Conservation (phyloP, 1,140 invertebrate genomes). For the Chrysoperla carnea region DNA sequence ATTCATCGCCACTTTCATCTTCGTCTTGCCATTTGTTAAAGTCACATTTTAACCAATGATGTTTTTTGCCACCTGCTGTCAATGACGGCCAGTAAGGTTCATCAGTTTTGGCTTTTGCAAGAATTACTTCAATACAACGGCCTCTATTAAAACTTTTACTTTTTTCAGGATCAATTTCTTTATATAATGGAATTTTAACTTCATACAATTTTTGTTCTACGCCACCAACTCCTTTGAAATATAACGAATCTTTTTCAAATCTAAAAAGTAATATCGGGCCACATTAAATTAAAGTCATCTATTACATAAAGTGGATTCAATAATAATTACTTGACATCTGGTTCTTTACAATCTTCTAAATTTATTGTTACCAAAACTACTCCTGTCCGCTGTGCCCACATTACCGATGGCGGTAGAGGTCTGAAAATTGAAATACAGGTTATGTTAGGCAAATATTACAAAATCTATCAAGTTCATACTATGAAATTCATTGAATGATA, state of each 20-base stretch:
- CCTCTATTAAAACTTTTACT: constrained; percentile 45
- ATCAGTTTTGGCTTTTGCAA: constrained; percentile 49
- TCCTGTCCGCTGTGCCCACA: constrained; percentile 79
- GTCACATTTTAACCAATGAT: constrained; percentile 93
- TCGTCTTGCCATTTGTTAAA: constrained; percentile 97
- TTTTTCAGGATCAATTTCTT: constrained; percentile 67
- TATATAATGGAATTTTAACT: constrained; percentile 64
- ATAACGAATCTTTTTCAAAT: constrained; percentile 61
- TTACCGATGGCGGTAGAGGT: constrained; percentile 52
- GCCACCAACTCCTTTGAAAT: constrained; percentile 74
- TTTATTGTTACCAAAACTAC: constrained; percentile 73
- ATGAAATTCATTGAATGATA: too few relatives aligned
- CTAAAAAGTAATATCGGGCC: constrained; percentile 21
- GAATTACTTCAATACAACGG: constrained; percentile 58
- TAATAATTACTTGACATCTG: constrained; percentile 44
- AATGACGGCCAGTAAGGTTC: constrained; percentile 76
- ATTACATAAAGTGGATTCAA: background rate
- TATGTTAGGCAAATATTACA: constrained; percentile 5
- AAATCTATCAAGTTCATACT: too few relatives aligned
- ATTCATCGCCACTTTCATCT: constrained; percentile 28
- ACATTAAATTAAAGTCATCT: background rate
- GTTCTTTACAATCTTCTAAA: constrained; percentile 77
- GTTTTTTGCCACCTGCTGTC: constrained; percentile 73
- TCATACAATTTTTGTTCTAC: constrained; percentile 72
- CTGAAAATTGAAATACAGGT: constrained; percentile 9